A percentile compares a stretch with the other conserved stretches of the same genome.
These are phyloP conservation scores for Chiridota heheva DNA, from an alignment of 35 echinoderm and acorn worm species.

Conservation along the genomic window DNA sequence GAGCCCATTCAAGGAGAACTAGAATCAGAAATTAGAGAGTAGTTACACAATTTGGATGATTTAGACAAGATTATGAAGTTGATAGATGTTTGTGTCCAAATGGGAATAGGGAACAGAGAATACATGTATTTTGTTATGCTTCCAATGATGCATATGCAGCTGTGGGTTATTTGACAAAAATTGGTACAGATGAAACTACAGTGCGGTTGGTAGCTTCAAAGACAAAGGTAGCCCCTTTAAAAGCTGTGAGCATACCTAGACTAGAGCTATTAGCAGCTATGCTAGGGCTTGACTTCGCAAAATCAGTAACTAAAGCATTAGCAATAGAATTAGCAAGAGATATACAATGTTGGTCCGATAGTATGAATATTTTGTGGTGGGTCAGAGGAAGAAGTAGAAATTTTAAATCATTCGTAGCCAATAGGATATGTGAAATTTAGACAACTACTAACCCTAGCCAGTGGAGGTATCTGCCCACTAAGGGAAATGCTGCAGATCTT, in stretches of 20 bases:
- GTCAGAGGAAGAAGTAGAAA: constrained; percentile 25
- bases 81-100: constrained; percentile 34
- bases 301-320: background rate
- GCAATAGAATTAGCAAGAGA: constrained; percentile 15
- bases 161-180: too few species aligned
- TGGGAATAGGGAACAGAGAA: background rate
- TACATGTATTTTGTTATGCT: too few species aligned
- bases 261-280: constrained; percentile 42
- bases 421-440: constrained; percentile 44
- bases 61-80: constrained; percentile 39
- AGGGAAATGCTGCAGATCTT: constrained; percentile 25
- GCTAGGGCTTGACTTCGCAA: constrained; percentile 33
- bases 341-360: constrained; percentile 45
- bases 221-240: constrained; percentile 34
- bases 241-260: constrained; percentile 45
- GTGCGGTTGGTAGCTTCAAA: background rate
- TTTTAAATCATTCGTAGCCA: constrained; percentile 44
- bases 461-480: constrained; percentile 35
- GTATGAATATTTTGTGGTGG: constrained; percentile 45
- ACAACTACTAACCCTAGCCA: constrained; percentile 23
- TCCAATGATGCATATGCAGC: too few species aligned
- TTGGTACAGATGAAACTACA: too few species aligned
- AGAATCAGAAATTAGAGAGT: constrained; percentile 25
- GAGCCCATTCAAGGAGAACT: constrained; percentile 22
- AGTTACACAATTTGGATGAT: constrained; percentile 8